Evolutionary conservation across 1,140 invertebrate species (phyloP).

Genomic region (Saccostrea glomerata): DNA sequence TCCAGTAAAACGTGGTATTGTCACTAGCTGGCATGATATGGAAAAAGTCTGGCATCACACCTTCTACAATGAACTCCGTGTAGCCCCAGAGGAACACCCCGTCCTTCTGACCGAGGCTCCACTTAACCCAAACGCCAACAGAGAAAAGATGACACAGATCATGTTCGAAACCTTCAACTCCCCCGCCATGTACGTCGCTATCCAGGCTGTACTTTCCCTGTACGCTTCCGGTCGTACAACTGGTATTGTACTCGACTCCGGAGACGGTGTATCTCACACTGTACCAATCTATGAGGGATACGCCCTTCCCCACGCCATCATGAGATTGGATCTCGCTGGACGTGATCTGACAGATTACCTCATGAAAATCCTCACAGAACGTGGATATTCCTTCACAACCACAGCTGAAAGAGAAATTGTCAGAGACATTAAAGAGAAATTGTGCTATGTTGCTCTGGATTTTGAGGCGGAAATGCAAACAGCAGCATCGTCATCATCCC

Average conservation of each 20-base stretch:
- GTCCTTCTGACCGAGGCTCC: constrained; percentile 83
- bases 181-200: constrained; percentile 79
- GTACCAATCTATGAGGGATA: constrained; percentile 93
- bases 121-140: constrained; percentile 74
- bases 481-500: constrained; percentile 71
- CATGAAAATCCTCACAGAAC: constrained; percentile 96
- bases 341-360: constrained; percentile 97
- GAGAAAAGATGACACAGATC: constrained; percentile 94
- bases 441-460: constrained; percentile 79
- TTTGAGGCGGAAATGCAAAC: constrained; percentile 95
- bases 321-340: constrained; percentile 93
- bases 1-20: constrained; percentile 80
- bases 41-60: constrained; percentile 92
- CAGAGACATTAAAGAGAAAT: constrained; percentile 69
- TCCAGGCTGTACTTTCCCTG: constrained; percentile 85
- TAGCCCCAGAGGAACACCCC: constrained; percentile 95
- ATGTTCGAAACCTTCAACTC: constrained; percentile 82
- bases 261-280: constrained; percentile 92
- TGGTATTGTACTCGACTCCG: constrained; percentile 92
- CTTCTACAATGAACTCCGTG: constrained; percentile 89
- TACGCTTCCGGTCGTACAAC: constrained; percentile 88
- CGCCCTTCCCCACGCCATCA: constrained; percentile 87
- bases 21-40: constrained; percentile 85
- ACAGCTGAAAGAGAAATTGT: constrained; percentile 80
- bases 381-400: constrained; percentile 96